Evolutionary conservation across 1,140 invertebrate species (phyloP).

Genomic region (Diplogasteroides magnus): DNA sequence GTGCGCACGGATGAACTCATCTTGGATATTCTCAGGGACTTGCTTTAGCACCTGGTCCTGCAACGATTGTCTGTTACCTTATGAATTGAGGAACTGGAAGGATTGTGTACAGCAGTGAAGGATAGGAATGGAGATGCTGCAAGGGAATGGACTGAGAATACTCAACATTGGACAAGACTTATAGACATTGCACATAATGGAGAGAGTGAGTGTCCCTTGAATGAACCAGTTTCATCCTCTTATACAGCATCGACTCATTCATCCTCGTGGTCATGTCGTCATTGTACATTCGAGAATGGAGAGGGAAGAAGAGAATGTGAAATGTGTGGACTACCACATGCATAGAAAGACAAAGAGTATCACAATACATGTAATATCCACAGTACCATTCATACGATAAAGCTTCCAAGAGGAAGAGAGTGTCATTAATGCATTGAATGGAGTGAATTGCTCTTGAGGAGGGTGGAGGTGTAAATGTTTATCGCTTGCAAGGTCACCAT

Average conservation of each 20-base stretch:
- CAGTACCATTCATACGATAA: too few species aligned
- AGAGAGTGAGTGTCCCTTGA: conserved; percentile 2
- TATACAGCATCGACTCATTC: conserved; percentile 14
- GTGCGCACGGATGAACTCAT: too few species aligned
- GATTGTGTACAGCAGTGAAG: conserved; percentile 28
- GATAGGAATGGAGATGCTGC: conserved; percentile 33
- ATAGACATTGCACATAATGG: conserved; percentile 15
- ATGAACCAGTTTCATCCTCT: not conserved
- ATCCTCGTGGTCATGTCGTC: conserved; percentile 38
- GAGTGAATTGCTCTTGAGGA: too few species aligned
- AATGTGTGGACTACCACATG: conserved; percentile 42
- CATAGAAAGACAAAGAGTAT: not conserved
- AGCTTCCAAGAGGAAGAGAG: too few species aligned
- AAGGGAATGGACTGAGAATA: conserved; percentile 41
- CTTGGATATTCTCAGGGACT: too few species aligned
- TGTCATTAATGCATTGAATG: too few species aligned
- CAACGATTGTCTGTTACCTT: too few species aligned
- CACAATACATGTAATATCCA: too few species aligned
- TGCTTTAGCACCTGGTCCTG: too few species aligned
- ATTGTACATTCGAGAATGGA: conserved; percentile 49
- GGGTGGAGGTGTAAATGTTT: too few species aligned
- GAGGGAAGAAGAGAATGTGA: conserved; percentile 37
- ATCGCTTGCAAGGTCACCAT: not conserved
- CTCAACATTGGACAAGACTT: conserved; percentile 43
- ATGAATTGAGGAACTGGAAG: not conserved